phyloP scores from a whole-genome alignment of 2,888 invertebrate species.

The Microctonus brassicae region DNA sequence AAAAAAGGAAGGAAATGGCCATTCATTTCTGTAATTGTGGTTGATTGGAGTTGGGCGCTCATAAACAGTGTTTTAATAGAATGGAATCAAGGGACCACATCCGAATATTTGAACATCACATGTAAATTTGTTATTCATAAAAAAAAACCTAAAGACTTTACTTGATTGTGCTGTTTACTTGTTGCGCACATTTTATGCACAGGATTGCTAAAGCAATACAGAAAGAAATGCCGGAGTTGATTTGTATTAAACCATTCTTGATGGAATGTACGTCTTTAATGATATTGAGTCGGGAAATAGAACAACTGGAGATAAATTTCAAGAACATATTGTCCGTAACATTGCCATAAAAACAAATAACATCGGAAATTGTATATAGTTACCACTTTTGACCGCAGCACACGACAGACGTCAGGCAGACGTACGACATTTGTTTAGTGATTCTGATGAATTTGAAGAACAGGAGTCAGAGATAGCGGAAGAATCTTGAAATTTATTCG shows the following conservation, averaged over 20 bases:
- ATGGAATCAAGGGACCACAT: slow-evolving; percentile 1
- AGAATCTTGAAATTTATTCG: not conserved
- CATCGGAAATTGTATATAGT: too few relatives aligned
- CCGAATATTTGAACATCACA: not conserved
- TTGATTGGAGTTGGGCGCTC: slow-evolving; percentile 17
- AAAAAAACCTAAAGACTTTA: not conserved
- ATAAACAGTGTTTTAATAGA: not conserved
- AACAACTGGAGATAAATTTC: too few relatives aligned
- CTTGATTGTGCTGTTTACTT: too few relatives aligned
- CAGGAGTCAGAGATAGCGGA: not conserved
- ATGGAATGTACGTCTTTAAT: not conserved
- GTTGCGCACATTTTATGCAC: slow-evolving; percentile 1
- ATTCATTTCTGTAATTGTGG: not conserved
- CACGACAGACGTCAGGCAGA: not conserved
- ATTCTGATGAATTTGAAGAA: not conserved
- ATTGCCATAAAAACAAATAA: too few relatives aligned
- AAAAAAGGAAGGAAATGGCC: not conserved
- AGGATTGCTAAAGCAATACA: not conserved
- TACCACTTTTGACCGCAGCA: too few relatives aligned
- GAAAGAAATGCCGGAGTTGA: not conserved
- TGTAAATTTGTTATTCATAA: not conserved
- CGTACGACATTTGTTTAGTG: not conserved
- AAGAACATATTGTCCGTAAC: too few relatives aligned
- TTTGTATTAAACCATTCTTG: not conserved
- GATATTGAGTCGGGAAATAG: not conserved